These are phyloP conservation scores for Lochmaea crataegi DNA, from an alignment of 2,888 invertebrate genomes.

Conservation along the genomic window DNA sequence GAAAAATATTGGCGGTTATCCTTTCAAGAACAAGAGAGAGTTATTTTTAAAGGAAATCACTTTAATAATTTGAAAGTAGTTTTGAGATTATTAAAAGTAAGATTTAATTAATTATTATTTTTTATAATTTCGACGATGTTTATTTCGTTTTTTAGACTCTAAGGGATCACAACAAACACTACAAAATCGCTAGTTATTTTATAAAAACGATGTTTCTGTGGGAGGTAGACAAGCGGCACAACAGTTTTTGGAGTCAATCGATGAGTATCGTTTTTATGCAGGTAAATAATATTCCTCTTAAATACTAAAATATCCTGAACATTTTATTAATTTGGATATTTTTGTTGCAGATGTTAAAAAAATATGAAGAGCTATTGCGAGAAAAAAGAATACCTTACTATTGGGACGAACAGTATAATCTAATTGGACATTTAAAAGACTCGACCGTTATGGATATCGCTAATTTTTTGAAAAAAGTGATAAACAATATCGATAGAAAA, in stretches of 20 bases:
- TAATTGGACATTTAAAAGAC: constrained; percentile 58
- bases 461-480: constrained; percentile 62
- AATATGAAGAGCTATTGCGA: constrained; percentile 52
- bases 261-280: constrained; percentile 56
- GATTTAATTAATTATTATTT: background rate
- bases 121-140: background rate
- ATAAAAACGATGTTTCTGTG: constrained; percentile 66
- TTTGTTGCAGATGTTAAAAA: constrained; percentile 60
- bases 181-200: constrained; percentile 64
- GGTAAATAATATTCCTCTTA: too few relatives aligned
- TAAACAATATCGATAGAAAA: constrained; percentile 60
- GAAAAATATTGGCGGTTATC: constrained; percentile 61
- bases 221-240: constrained; percentile 53
- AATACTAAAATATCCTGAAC: too few relatives aligned
- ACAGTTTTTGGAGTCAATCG: constrained; percentile 51
- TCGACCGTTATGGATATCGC: constrained; percentile 59
- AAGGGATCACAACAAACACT: constrained; percentile 59
- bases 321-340: too few relatives aligned
- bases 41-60: constrained; percentile 52
- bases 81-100: constrained; percentile 58
- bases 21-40: constrained; percentile 63
- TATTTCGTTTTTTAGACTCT: constrained; percentile 61
- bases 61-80: constrained; percentile 57
- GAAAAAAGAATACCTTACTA: constrained; percentile 57
- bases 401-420: constrained; percentile 62